Evolutionary conservation across 2,113 vertebrate genomes (phyloP).

Genomic region (Pterocles gutturalis): DNA sequence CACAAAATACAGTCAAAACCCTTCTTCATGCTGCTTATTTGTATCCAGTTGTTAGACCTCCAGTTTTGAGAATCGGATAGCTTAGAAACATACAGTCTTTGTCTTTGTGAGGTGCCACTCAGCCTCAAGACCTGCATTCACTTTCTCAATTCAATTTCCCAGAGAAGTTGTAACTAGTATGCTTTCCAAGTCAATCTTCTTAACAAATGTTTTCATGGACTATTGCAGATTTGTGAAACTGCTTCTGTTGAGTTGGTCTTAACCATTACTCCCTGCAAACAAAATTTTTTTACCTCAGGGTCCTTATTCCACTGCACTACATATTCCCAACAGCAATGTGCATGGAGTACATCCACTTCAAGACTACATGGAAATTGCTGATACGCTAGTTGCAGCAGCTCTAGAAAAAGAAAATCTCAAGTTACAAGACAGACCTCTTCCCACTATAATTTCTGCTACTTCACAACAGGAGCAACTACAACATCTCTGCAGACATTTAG

Average conservation of each 20-base stretch:
- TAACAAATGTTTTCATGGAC: not conserved
- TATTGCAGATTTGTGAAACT: not conserved
- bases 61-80: not conserved
- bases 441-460: not conserved
- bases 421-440: not conserved
- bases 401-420: constrained; percentile 68
- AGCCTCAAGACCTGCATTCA: not conserved
- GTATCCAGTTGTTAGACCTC: not conserved
- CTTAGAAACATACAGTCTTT: not conserved
- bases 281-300: constrained; percentile 84
- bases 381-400: constrained; percentile 84
- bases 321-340: constrained; percentile 97
- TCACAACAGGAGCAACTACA: not conserved
- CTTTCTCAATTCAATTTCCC: not conserved
- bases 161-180: not conserved
- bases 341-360: constrained; percentile 87
- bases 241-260: not conserved
- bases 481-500: not conserved
- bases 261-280: not conserved
- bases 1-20: not conserved
- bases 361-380: constrained; percentile 93
- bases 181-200: not conserved
- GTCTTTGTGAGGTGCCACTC: not conserved
- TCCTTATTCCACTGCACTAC: constrained; percentile 99
- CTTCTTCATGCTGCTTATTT: not conserved